Conservation (phyloP, 2,797 vertebrate genomes). For the Tangara arthus region DNA sequence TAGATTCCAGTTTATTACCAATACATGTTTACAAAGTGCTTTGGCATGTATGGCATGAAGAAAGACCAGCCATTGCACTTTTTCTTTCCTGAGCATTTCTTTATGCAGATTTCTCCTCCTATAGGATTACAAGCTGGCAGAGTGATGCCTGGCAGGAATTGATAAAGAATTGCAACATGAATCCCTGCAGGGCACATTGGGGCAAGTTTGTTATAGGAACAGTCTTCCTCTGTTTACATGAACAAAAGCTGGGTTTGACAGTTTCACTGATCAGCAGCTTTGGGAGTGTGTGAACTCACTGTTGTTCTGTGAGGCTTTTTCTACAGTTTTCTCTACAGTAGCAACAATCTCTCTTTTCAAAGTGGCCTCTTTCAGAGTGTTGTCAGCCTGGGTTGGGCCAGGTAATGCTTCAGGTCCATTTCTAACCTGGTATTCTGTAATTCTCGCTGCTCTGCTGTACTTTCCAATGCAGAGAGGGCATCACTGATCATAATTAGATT, state of each 20-base stretch:
- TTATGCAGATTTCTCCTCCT: not conserved
- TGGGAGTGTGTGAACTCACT: constrained; percentile 36
- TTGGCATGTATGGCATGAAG: not conserved
- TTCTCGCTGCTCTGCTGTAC: not conserved
- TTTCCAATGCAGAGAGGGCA: not conserved
- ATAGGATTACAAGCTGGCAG: not conserved
- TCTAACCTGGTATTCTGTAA: not conserved
- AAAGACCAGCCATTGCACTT: not conserved
- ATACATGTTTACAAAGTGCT: not conserved
- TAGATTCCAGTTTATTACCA: not conserved
- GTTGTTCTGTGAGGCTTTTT: constrained; percentile 13
- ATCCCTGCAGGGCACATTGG: constrained; percentile 21
- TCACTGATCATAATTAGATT: not conserved
- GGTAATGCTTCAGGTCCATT: not conserved
- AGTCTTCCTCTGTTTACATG: constrained; percentile 51
- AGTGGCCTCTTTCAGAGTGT: not conserved
- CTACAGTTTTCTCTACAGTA: not conserved
- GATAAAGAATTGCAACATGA: constrained; percentile 7
- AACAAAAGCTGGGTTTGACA: constrained; percentile 54
- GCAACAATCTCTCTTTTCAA: constrained; percentile 4
- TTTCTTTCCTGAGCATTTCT: not conserved
- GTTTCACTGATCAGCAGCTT: constrained; percentile 52
- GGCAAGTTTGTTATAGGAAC: constrained; percentile 52
- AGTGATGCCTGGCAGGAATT: not conserved
- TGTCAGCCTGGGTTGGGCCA: not conserved